Conservation (phyloP, 2,797 vertebrate species). For the Falco berigora region DNA sequence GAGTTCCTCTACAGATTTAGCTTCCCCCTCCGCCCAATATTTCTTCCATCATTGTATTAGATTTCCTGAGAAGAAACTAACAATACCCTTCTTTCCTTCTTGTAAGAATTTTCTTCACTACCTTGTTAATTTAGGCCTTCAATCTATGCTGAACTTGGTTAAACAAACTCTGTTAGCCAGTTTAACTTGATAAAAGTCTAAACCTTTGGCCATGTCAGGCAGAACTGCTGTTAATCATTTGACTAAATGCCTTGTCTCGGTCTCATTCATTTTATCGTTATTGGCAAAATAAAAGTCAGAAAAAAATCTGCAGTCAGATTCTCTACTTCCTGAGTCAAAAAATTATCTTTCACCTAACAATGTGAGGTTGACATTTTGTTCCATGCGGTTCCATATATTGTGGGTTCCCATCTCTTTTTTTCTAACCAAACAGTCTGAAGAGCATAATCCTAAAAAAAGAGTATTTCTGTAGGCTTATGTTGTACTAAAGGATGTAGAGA, state of each 20-base stretch:
- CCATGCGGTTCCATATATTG: background rate
- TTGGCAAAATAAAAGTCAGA: background rate
- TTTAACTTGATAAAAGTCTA: background rate
- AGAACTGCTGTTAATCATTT: background rate
- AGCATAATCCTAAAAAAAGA: background rate
- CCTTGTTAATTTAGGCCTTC: background rate
- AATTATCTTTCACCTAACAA: background rate
- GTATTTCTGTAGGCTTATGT: background rate
- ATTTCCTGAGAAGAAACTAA: background rate
- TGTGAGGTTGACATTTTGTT: background rate
- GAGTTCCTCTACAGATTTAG: background rate
- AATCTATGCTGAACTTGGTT: background rate
- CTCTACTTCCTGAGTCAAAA: background rate
- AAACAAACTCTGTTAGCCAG: background rate
- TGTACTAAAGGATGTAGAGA: background rate
- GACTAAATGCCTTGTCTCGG: background rate
- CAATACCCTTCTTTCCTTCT: background rate
- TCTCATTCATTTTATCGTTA: background rate
- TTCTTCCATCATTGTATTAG: background rate
- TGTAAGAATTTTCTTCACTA: background rate
- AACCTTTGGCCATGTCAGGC: background rate
- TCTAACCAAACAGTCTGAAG: background rate
- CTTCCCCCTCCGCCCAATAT: fast-evolving
- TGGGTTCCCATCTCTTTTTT: background rate
- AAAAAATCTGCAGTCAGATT: background rate